Conservation (phyloP, 2,113 vertebrate genomes). For the Silurus meridionalis region DNA sequence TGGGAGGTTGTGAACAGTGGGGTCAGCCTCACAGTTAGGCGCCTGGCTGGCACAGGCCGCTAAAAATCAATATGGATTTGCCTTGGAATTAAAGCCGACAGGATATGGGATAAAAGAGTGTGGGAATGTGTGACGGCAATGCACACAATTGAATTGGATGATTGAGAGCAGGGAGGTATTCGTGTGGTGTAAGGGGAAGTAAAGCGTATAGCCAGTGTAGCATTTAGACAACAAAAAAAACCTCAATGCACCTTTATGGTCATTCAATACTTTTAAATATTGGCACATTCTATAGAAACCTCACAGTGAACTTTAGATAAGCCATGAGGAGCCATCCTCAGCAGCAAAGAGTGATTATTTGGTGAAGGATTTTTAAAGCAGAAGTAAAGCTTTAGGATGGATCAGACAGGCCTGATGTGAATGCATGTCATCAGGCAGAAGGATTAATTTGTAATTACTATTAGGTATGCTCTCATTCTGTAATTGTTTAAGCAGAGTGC, state of each 20-base stretch:
- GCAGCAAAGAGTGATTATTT: background rate
- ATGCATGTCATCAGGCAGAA: background rate
- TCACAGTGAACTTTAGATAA: background rate
- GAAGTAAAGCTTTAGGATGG: background rate
- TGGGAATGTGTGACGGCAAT: constrained; percentile 62
- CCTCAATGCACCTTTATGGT: background rate
- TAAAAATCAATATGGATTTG: constrained; percentile 61
- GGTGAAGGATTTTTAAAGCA: background rate
- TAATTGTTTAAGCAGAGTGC: background rate
- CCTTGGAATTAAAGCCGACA: constrained; percentile 58
- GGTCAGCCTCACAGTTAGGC: constrained; percentile 58
- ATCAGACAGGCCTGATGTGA: background rate
- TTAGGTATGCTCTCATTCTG: background rate
- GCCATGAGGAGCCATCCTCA: background rate
- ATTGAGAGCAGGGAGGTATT: constrained; percentile 49
- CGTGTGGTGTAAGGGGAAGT: constrained; percentile 2
- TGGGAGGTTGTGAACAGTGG: constrained; percentile 62
- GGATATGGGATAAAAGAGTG: constrained; percentile 58
- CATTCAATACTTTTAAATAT: background rate
- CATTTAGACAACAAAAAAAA: background rate
- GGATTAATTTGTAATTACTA: background rate
- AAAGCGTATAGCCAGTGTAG: background rate
- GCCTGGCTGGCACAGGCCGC: constrained; percentile 75
- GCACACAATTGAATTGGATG: constrained; percentile 64
- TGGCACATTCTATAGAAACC: background rate